Evolutionary conservation across 2,797 vertebrate species (phyloP), one percentile per base, ranked within the genome.

Genomic region (Phrynocephalus guinanensis): DNA sequence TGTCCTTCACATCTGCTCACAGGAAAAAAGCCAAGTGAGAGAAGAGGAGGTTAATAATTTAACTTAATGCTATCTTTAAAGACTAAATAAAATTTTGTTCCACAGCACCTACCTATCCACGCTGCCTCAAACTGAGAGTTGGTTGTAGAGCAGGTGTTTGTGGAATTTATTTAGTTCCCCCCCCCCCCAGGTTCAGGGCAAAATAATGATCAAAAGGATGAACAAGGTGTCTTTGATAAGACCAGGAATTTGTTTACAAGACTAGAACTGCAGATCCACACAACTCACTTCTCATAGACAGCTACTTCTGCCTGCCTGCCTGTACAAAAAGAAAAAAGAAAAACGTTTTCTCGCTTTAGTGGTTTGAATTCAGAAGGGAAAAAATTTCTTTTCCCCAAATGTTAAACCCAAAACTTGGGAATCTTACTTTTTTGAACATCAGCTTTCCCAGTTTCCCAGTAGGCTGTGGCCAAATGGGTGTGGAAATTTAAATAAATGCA

Each of bases 41-140:
- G 44, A 85, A 68, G 10, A 79, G 63, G 33, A 30, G 66, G 75
- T 78, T 78, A 78, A 85, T 68, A n/a, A 71, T 3, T 71, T 71
- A 71, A 71, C 48, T 76, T 18, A 9, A 76, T 30, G 6, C 18
- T 38, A 38, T 38, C 18, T 48, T 38, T 67, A 9, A 63, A 63
- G 8, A 5, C 60, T 38, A 80, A 20, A 20, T 24, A 68, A 67
- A 44, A 67, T 33, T 44, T 67, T 5, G 6, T 44, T 67, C 13
- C 30, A 63, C 60, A 63, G 60, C 4, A 63, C 60, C 60, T 63
- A 63, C 5, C 30, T 71, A 8, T 56, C 48, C 38, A 77, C 48
- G 48, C 9, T 38, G 16, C n/a, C 28, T 30, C 1, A 52, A 63
- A 50, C 20, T 79, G 48, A 86, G 18, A 6, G 16, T 33, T 18